Base-by-base conservation (phyloP, 2,113 vertebrate species). In the Antennarius striatus region DNA sequence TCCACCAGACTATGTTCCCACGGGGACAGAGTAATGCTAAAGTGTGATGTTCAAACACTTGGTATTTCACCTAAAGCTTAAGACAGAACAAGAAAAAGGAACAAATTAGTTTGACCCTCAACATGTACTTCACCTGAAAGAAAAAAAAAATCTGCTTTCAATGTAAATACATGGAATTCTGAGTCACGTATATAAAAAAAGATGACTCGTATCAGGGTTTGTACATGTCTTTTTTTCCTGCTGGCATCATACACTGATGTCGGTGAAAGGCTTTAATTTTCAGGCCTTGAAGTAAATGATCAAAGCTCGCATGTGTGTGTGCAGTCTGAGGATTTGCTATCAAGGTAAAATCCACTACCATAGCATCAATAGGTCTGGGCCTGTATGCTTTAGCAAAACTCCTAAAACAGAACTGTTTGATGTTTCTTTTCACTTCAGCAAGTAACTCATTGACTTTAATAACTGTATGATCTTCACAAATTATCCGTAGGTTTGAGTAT, bases 341-440 rank as follows among this genome's bases (percentile, higher is more conserved):
- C 68, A 62, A 39, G 48, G 63, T 84, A 85, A 77, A 77, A 63
- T 52, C 51, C 59, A 72, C 59, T 8, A 60, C 61, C 57, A 32
- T 16, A 13, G 56, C 68, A 59, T 80, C 77, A 49, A 63, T 73
- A 63, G 32, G 71, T 49, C 76, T 81, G 39, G 36, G 72, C 63
- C 60, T 50, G 9, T 59, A 54, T 14, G 51, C 60, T 70, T 43
- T 2, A 55, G 58, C 45, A 75, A 71, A 68, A 62, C 59, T 72
- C 54, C 83, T 76, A 84, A 84, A 78, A 68, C 59, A 61, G 62
- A 59, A 71, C 77, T 61, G 79, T 85, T 88, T 90, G 84, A 86
- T 88, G 73, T 80, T n/a, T 40, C 43, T 39, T 51, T 73, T 81
- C 53, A 67, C 74, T 75, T 51, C 40, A 53, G 39, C 28, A 14